Conservation (phyloP, 2,888 invertebrate species). For the Keiferia lycopersicella region DNA sequence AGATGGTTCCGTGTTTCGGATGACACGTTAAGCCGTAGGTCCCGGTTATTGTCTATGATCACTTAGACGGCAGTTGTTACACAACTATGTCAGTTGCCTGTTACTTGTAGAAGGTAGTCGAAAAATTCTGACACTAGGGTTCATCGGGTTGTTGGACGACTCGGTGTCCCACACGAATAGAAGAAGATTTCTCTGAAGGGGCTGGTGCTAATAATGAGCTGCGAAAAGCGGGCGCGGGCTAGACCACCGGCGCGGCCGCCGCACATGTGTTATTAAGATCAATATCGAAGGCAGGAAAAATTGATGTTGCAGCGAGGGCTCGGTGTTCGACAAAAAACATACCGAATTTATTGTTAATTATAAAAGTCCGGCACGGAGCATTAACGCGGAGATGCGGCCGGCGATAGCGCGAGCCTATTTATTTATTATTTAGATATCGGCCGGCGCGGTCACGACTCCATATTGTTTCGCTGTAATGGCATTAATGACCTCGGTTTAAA, state of each 20-base stretch:
- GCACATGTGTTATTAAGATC: constrained; percentile 70
- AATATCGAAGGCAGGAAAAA: constrained; percentile 70
- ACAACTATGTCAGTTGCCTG: too few species aligned
- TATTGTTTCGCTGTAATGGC: constrained; percentile 78
- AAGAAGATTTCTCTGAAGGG: constrained; percentile 33
- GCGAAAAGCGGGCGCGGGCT: constrained; percentile 36
- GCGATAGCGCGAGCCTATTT: constrained; percentile 75
- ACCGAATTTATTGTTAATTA: constrained; percentile 81
- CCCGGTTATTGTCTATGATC: too few species aligned
- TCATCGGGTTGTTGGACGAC: too few species aligned
- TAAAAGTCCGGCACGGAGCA: constrained; percentile 76
- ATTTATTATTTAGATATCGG: constrained; percentile 81
- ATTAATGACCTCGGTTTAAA: constrained; percentile 80
- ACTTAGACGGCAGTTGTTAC: too few species aligned
- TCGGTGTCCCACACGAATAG: too few species aligned
- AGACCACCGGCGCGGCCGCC: constrained; percentile 50
- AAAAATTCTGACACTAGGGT: too few species aligned
- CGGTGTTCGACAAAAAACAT: constrained; percentile 70
- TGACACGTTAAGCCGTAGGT: too few species aligned
- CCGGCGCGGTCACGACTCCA: constrained; percentile 76
- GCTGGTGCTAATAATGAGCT: constrained; percentile 34
- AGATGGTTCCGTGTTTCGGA: too few species aligned
- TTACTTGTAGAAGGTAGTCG: too few species aligned
- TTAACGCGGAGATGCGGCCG: constrained; percentile 75
- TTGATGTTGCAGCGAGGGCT: constrained; percentile 61